Percentiles rank a stretch among this genome's conserved stretches.
Conservation (phyloP, 2,888 invertebrate species). For the Merodon equestris region DNA sequence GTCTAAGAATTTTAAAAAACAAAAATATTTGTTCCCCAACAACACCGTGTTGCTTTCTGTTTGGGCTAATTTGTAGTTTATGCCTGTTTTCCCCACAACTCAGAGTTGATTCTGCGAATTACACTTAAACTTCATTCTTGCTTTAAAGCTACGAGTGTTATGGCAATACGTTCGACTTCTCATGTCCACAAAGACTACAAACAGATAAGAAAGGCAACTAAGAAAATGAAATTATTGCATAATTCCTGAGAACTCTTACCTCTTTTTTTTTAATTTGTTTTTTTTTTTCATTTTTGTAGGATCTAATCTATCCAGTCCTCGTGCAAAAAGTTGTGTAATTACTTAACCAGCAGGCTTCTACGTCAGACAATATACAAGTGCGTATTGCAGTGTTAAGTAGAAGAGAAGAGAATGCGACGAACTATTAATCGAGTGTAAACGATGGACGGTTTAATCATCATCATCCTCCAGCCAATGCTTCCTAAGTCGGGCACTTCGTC, state of each 20-base stretch:
- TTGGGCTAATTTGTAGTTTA: slow-evolving; percentile 16
- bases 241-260: slow-evolving; percentile 58
- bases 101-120: slow-evolving; percentile 39
- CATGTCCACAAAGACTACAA: slow-evolving; percentile 28
- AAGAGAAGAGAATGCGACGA: too few species aligned
- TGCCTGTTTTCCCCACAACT: slow-evolving; percentile 15
- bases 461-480: too few species aligned
- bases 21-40: neutral
- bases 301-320: too few species aligned
- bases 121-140: slow-evolving; percentile 37
- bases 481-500: too few species aligned
- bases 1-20: too few species aligned
- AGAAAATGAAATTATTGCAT: slow-evolving; percentile 61
- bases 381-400: neutral
- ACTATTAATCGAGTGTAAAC: too few species aligned
- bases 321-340: slow-evolving; percentile 48
- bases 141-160: neutral
- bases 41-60: too few species aligned
- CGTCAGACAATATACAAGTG: slow-evolving; percentile 8
- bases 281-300: slow-evolving; percentile 31
- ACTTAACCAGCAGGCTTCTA: slow-evolving; percentile 57
- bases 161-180: slow-evolving; percentile 40
- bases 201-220: slow-evolving; percentile 36
- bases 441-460: too few species aligned
- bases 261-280: too few species aligned